Percentiles rank a stretch among this genome's conserved stretches.
Conservation (phyloP, 2,888 invertebrate species). For the Anorthoa munda region DNA sequence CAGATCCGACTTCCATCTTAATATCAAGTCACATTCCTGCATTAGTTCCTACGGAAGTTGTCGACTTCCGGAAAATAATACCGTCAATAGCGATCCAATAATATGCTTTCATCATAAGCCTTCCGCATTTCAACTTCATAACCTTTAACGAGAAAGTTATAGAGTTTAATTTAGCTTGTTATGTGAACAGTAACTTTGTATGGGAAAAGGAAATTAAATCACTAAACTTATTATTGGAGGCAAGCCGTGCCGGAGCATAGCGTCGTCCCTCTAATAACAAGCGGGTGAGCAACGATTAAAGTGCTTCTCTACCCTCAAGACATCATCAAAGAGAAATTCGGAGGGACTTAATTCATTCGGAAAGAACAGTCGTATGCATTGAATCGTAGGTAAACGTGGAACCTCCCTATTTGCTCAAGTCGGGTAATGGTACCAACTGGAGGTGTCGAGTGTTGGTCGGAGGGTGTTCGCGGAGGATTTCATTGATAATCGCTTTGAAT, state of each 20-base stretch:
- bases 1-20: constrained; percentile 16
- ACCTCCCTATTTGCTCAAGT: constrained; percentile 10
- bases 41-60: constrained; percentile 20
- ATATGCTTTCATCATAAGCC: constrained; percentile 47
- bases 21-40: constrained; percentile 34
- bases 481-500: constrained; percentile 16
- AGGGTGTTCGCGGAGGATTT: not conserved
- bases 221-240: constrained; percentile 72
- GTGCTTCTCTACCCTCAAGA: constrained; percentile 63
- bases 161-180: constrained; percentile 44
- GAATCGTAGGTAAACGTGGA: constrained; percentile 28
- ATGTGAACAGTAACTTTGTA: constrained; percentile 43
- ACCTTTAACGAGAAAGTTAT: constrained; percentile 7
- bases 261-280: constrained; percentile 59
- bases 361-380: constrained; percentile 55
- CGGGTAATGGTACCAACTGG: constrained; percentile 10
- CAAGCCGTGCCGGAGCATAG: constrained; percentile 72
- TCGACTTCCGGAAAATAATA: constrained; percentile 47
- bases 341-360: constrained; percentile 58
- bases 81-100: constrained; percentile 57
- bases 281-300: constrained; percentile 63
- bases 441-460: constrained; percentile 19
- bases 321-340: constrained; percentile 56
- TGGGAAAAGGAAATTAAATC: constrained; percentile 75
- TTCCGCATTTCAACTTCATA: not conserved